Conservation (phyloP, 1,140 invertebrate genomes). For the Lutraria rhynchaena region DNA sequence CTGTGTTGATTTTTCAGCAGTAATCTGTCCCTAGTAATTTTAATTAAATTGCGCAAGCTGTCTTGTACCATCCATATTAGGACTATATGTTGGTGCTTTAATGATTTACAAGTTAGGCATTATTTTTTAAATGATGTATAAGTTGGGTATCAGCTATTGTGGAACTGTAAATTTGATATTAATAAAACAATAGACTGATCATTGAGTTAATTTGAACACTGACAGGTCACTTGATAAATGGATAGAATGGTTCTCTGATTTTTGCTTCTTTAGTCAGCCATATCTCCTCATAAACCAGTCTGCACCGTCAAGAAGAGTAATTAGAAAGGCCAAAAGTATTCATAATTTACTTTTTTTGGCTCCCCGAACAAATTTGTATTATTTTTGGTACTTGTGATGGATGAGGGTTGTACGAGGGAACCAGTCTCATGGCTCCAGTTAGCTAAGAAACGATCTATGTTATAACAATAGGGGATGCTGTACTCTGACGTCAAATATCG, state of each 20-base stretch:
- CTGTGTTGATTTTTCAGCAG: no score
- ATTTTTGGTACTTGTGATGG: slow-evolving; percentile 23
- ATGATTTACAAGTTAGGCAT: no score
- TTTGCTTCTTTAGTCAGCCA: not conserved
- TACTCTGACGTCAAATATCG: slow-evolving; percentile 21
- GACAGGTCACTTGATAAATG: not conserved
- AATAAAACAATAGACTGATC: no score
- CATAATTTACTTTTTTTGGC: slow-evolving; percentile 35
- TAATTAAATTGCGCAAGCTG: no score
- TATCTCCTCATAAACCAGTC: slow-evolving; percentile 29
- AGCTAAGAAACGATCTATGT: not conserved
- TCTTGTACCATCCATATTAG: no score
- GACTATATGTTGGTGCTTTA: no score
- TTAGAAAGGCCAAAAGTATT: slow-evolving; percentile 40
- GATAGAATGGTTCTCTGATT: not conserved
- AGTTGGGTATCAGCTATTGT: no score
- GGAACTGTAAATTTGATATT: no score
- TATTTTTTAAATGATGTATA: no score
- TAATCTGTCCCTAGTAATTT: no score
- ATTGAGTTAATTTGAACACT: no score
- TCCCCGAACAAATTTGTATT: slow-evolving; percentile 29
- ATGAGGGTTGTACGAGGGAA: not conserved
- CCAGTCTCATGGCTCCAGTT: slow-evolving; percentile 12
- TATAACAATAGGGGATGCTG: slow-evolving; percentile 13
- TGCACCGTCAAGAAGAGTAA: slow-evolving; percentile 5